Base-by-base conservation (phyloP, 2,113 vertebrate species). In the Lepisosteus osseus region DNA sequence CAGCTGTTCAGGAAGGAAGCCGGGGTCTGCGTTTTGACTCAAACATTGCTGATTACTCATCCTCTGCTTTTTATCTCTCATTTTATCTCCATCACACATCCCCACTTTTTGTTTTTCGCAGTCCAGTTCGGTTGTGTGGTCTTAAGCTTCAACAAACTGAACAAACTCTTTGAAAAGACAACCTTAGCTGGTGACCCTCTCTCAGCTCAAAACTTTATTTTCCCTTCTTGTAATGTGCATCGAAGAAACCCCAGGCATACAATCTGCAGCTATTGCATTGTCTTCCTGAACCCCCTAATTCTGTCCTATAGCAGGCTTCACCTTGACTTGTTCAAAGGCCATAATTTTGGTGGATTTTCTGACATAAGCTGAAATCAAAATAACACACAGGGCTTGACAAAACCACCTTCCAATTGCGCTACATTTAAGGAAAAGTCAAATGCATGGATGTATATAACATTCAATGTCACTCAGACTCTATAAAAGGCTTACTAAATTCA, bases 1-100 rank as follows among this genome's bases (percentile, higher is more conserved):
- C 91, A 84, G 89, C 90, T 86, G 86, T 84, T 88, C 92, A 92
- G 93, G 93, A 95, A 95, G 91, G 92, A 94, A 95, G 93, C 90
- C 85, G 90, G 89, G 85, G 91, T 91, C 90, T 94, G 91, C 44
- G 82, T 91, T 94, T 90, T 79, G 75, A 87, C 91, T 89, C 84
- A 88, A 87, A 86, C 85, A 86, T 89, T 86, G 81, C 84, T 80
- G 87, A 85, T 90, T 89, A 84, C 90, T 90, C 79, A 89, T 84
- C 86, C 84, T 82, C 73, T 78, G 80, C 72, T 86, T 70, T 71
- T 76, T 82, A 86, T 72, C 79, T 89, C 80, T 79, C 81, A 84
- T 89, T 81, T 84, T 86, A 77, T 77, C 81, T 86, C 77, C 72
- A 70, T n/a, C 6, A 45, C 71, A 61, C 70, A 15, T 6, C 62